Conservation (phyloP, 2,113 vertebrate genomes). For the Amphiprion ocellaris region DNA sequence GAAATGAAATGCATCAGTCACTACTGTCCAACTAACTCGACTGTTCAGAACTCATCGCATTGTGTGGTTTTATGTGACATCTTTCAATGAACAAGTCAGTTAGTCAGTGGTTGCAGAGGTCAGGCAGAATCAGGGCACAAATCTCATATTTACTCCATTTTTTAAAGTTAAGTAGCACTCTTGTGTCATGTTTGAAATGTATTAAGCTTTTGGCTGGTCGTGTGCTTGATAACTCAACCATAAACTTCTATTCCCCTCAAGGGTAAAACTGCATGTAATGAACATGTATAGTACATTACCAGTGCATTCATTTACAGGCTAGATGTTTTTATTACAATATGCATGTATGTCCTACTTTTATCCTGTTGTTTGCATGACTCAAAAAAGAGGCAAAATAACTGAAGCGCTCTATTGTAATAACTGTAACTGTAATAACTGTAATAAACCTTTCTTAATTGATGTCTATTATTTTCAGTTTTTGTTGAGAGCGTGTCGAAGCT, state of each 20-base stretch:
- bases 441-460: neutral
- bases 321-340: conserved; percentile 27
- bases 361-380: neutral
- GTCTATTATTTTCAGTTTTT: neutral
- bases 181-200: conserved; percentile 21
- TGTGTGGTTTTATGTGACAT: conserved; percentile 20
- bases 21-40: neutral
- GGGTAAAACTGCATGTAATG: conserved; percentile 8
- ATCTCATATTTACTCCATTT: neutral
- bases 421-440: neutral
- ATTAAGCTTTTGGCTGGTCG: conserved; percentile 6
- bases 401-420: neutral
- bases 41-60: conserved; percentile 18
- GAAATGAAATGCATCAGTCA: conserved; percentile 57
- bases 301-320: conserved; percentile 18
- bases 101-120: neutral
- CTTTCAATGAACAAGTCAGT: conserved; percentile 13
- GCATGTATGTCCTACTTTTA: conserved; percentile 28
- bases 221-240: conserved; percentile 20
- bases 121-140: conserved; percentile 11
- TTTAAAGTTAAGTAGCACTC: neutral
- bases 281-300: conserved; percentile 14
- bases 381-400: neutral
- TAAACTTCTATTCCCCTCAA: conserved; percentile 5
- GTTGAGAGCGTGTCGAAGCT: neutral